Conservation (phyloP, 1,140 invertebrate species). For the Mactra quadrangularis region DNA sequence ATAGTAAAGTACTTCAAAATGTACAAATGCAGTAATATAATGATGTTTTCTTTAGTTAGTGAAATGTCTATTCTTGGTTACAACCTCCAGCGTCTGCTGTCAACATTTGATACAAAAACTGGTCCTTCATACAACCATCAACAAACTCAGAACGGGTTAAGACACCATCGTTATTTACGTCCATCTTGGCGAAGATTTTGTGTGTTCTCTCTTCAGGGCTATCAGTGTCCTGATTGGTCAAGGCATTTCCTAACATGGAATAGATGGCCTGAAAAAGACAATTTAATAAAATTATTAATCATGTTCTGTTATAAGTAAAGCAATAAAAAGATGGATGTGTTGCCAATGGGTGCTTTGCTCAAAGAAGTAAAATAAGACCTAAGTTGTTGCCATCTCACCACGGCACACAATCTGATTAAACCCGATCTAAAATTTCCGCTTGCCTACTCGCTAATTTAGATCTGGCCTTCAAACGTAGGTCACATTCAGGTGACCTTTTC, state of each 20-base stretch:
- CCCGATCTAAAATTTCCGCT: too few species aligned
- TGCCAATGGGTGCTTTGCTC: too few species aligned
- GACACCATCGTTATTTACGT: conserved; percentile 99
- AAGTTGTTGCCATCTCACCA: too few species aligned
- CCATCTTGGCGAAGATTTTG: conserved; percentile 99
- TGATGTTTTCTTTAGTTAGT: neutral
- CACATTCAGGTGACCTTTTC: too few species aligned
- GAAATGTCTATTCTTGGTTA: conserved; percentile 49
- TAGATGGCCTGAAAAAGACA: conserved; percentile 95
- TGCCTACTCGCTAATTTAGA: too few species aligned
- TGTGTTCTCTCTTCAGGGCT: conserved; percentile 96
- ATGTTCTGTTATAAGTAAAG: neutral
- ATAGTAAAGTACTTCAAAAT: conserved; percentile 13
- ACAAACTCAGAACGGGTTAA: conserved; percentile 99
- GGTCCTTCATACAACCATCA: conserved; percentile 99
- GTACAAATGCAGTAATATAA: conserved; percentile 25
- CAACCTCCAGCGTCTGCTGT: conserved; percentile 76
- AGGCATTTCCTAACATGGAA: conserved; percentile 97
- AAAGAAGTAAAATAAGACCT: too few species aligned
- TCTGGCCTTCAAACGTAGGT: too few species aligned
- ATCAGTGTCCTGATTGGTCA: conserved; percentile 77
- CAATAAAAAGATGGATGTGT: too few species aligned
- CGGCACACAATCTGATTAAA: too few species aligned
- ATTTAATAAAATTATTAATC: conserved; percentile 1
- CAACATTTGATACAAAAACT: conserved; percentile 90